A percentile compares a stretch with the other conserved stretches of the same genome.
These are phyloP conservation scores for Lutjanus erythropterus DNA, from an alignment of 2,113 vertebrate genomes.

Conservation along the genomic window DNA sequence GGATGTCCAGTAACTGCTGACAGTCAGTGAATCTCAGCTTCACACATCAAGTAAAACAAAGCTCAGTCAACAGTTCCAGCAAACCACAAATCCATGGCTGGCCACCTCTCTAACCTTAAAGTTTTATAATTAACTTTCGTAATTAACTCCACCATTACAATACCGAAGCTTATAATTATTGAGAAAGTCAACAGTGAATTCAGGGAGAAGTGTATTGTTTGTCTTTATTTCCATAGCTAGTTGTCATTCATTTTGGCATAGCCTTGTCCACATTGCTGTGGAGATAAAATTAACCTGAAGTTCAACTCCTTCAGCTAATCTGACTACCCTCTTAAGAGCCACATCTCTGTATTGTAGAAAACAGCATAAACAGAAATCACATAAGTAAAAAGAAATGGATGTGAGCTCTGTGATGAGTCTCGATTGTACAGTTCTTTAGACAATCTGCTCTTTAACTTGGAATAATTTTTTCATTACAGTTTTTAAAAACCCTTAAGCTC, in stretches of 20 bases:
- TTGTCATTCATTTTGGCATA: slow-evolving; percentile 43
- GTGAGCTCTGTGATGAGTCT: slow-evolving; percentile 11
- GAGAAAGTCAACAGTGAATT: neutral
- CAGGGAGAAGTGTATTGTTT: neutral
- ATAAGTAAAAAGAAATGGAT: neutral
- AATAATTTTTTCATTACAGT: slow-evolving; percentile 18
- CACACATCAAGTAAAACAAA: slow-evolving; percentile 28
- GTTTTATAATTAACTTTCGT: slow-evolving; percentile 15
- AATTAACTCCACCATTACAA: slow-evolving; percentile 15
- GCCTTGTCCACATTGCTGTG: slow-evolving; percentile 20
- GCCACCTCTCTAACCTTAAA: neutral
- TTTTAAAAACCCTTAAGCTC: slow-evolving; percentile 35
- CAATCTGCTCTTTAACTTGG: slow-evolving; percentile 19
- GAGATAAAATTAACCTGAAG: slow-evolving; percentile 3
- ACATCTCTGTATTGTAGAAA: neutral
- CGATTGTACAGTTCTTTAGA: slow-evolving; percentile 23
- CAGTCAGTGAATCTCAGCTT: slow-evolving; percentile 20
- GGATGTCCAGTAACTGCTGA: slow-evolving; percentile 5
- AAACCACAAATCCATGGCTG: slow-evolving; percentile 9
- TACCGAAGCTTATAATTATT: neutral
- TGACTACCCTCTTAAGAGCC: neutral
- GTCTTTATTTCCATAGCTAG: neutral
- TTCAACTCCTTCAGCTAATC: slow-evolving; percentile 1
- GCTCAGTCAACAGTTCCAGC: neutral
- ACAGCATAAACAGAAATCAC: neutral